A percentile compares a stretch with the other conserved stretches of the same genome.
These are phyloP conservation scores for Eufriesea mexicana DNA, from an alignment of 1,140 invertebrate species.

Conservation along the genomic window DNA sequence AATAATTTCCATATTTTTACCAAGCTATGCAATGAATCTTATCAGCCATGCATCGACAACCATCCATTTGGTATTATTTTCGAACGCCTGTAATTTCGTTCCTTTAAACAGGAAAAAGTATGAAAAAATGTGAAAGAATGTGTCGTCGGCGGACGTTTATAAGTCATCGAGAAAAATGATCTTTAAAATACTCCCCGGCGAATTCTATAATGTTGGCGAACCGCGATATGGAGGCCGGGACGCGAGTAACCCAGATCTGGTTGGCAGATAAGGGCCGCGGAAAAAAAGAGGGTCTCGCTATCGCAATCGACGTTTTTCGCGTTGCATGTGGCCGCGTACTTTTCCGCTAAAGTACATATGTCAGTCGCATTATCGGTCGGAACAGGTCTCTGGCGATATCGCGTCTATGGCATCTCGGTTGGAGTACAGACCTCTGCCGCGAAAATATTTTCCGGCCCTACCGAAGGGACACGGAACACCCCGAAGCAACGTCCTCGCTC, in stretches of 20 bases:
- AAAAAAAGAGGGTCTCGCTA: slow-evolving; percentile 3
- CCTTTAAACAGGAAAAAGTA: no score
- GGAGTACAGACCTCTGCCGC: background rate
- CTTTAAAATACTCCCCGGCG: background rate
- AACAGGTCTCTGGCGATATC: background rate
- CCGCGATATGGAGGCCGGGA: background rate
- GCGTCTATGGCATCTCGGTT: background rate
- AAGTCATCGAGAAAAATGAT: no score
- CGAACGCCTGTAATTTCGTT: no score
- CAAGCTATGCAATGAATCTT: no score
- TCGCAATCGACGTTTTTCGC: background rate
- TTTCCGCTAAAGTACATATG: slow-evolving; percentile 12
- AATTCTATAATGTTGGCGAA: background rate
- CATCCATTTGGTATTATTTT: no score
- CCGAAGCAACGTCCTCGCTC: background rate
- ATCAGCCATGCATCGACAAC: no score
- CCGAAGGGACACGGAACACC: background rate
- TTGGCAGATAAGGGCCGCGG: background rate
- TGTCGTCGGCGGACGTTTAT: no score
- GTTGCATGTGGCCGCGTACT: slow-evolving; percentile 3
- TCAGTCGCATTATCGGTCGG: slow-evolving; percentile 7
- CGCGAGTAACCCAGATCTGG: background rate
- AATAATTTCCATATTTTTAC: no score
- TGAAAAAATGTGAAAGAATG: no score
- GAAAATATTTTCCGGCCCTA: slow-evolving; percentile 24